Base-by-base conservation (phyloP, 2,888 invertebrate genomes). In the Lasius platythorax region DNA sequence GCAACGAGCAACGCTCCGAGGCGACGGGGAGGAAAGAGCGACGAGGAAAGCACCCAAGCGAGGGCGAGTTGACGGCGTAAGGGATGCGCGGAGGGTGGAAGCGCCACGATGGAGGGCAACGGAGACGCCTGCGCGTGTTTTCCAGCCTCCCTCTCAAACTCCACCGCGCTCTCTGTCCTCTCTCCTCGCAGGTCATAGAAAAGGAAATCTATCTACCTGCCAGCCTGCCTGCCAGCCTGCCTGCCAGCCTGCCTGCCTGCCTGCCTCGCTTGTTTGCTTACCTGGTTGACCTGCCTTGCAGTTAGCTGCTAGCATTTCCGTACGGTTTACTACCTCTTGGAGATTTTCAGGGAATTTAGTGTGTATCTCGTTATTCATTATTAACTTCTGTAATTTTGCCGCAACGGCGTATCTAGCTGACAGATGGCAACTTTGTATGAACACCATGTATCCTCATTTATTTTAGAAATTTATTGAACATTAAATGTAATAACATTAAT, bases 1-100 rank as follows among this genome's bases (percentile, higher is more conserved):
- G 89, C 91, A 93, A 90, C 91, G 89, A 91, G 91, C 92, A 92
- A 92, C 91, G 91, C 90, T 92, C 58, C 86, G 85, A 63, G 81
- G 66, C 58, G 78, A 74, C 43, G 76, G 72, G 78, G 82, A 67
- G 76, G 81, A 64, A 85, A 58, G 79, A 75, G 67, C 75, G 79
- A 82, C 23, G 76, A 82, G 85, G 85, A 84, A 75, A 82, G 87
- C 85, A 68, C 82, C 84, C 76, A 87, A 81, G 85, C 63, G 85
- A 67, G 74, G 78, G 85, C 73, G 88, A 70, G 63, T 75, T 75
- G 33, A 46, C 79, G 61, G 79, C 28, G 18, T 73, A 72, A 81
- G 73, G 79, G 79, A 28, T 9, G 53, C 30, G 53, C 68, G 85
- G 87, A 84, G 84, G 73, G 68, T 74, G 66, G 87, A 89, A 87